Base-by-base conservation (phyloP, 1,140 invertebrate genomes). In the Ceratitis capitata region DNA sequence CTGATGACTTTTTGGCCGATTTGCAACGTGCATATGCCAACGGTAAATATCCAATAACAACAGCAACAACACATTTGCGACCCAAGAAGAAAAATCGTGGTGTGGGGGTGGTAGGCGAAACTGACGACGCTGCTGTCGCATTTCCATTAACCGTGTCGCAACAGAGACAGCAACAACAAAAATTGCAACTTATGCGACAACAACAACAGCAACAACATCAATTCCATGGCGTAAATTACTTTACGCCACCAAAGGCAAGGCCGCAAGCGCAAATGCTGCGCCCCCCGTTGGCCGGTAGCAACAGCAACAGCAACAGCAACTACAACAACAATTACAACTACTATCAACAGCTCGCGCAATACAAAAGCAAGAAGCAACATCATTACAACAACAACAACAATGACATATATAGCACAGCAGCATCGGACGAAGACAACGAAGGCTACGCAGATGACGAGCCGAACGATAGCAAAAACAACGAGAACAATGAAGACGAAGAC, bases 1-100 rank as follows among this genome's bases (percentile, higher is more conserved):
- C 83, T 9, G 83, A 84, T 26, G 89, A 89, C 74, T 90, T 90
- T 53, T 78, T 90, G 39, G 88, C 89, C 12, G 89, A 89, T 9
- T 56, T 90, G 61, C 88, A 90, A 53, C 84, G 82, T 9, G 88
- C 90, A 84, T 90, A 90, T 83, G 47, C 89, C 12, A 49, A 83
- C 12, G 49, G 45, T 45, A 51, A 83, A 32, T 35, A 29, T 83
- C 45, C 82, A 47, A 6, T n/a, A n/a, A n/a, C n/a, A n/a, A n/a
- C n/a, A n/a, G n/a, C n/a, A n/a, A n/a, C 82, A 51, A 0, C 58
- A 83, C 0, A 88, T 88, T 56, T 90, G 86, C 35, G 87, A 85
- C 58, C 39, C 58, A 74, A 69, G 23, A 64, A 64, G 26, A 84
- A 84, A 0, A 23, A 78, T 12, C 84, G 88, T 5, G 56, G 29